A percentile compares a stretch with the other conserved stretches of the same genome.
phyloP scores from a whole-genome alignment of 2,888 invertebrate genomes.

The Anoncus sp. region DNA sequence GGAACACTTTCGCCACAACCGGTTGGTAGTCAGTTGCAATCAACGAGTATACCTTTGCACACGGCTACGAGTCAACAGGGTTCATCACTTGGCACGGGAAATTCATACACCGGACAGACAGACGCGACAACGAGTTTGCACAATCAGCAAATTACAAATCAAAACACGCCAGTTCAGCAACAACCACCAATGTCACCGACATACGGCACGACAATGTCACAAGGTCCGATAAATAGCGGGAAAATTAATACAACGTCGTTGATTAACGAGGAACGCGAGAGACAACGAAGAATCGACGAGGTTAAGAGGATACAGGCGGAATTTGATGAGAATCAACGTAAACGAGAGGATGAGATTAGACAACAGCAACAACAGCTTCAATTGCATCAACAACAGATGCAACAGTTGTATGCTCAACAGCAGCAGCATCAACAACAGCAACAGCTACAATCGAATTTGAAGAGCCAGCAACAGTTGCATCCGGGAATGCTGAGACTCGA shows the following conservation, averaged over 20 bases:
- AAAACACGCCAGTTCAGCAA: conserved; percentile 44
- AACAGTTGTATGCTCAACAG: conserved; percentile 64
- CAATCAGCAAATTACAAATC: conserved; percentile 58
- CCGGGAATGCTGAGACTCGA: conserved; percentile 81
- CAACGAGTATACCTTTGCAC: conserved; percentile 78
- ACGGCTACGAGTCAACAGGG: conserved; percentile 77
- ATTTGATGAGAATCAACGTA: conserved; percentile 84
- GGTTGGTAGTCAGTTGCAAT: conserved; percentile 79
- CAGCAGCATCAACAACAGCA: conserved; percentile 76
- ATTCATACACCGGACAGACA: conserved; percentile 70
- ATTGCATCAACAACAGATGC: conserved; percentile 79
- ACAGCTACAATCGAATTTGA: conserved; percentile 72
- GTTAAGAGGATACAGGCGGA: conserved; percentile 84
- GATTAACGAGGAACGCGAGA: conserved; percentile 82
- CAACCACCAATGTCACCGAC: conserved; percentile 66
- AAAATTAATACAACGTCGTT: conserved; percentile 70
- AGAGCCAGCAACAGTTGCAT: conserved; percentile 74
- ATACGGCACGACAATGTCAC: conserved; percentile 69
- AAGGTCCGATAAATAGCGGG: conserved; percentile 72
- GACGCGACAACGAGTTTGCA: conserved; percentile 59
- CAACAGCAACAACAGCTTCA: conserved; percentile 82
- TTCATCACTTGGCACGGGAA: conserved; percentile 62
- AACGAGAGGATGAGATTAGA: conserved; percentile 83
- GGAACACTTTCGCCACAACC: conserved; percentile 79
- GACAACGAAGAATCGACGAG: conserved; percentile 85